Percentiles rank a stretch among this genome's conserved stretches.
phyloP scores from a whole-genome alignment of 2,888 invertebrate species.

The Melangyna quadrimaculata region DNA sequence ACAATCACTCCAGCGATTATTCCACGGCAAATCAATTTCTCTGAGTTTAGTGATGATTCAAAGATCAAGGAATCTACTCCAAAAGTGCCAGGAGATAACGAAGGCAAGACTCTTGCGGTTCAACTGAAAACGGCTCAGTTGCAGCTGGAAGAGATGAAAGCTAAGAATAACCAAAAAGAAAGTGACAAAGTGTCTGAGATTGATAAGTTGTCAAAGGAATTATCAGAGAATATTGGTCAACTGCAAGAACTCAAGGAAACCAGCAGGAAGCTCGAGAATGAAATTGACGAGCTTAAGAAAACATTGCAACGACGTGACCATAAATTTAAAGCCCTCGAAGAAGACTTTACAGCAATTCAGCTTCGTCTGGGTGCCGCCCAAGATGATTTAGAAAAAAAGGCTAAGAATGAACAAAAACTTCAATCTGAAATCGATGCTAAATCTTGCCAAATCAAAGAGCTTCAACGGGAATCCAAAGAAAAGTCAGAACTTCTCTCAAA shows the following conservation, averaged over 20 bases:
- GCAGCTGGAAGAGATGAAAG: slow-evolving; percentile 81
- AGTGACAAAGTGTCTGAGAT: slow-evolving; percentile 73
- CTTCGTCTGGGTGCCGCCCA: slow-evolving; percentile 72
- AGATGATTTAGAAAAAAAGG: slow-evolving; percentile 74
- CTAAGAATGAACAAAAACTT: slow-evolving; percentile 72
- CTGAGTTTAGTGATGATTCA: slow-evolving; percentile 81
- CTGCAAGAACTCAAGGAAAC: slow-evolving; percentile 68
- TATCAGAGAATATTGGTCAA: slow-evolving; percentile 56
- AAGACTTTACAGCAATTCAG: slow-evolving; percentile 74
- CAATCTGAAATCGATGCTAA: slow-evolving; percentile 72
- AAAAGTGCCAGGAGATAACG: slow-evolving; percentile 77
- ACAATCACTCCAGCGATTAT: slow-evolving; percentile 75
- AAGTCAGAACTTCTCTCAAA: slow-evolving; percentile 77
- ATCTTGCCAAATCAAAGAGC: slow-evolving; percentile 72
- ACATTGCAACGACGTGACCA: slow-evolving; percentile 59
- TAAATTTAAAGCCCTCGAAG: slow-evolving; percentile 69
- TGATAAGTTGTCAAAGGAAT: slow-evolving; percentile 27
- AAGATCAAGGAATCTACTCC: slow-evolving; percentile 80
- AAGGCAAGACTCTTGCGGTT: slow-evolving; percentile 73
- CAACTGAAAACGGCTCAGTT: slow-evolving; percentile 78
- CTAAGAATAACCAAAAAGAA: slow-evolving; percentile 76
- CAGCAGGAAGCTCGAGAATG: slow-evolving; percentile 69
- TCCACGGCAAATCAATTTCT: slow-evolving; percentile 81
- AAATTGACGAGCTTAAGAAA: slow-evolving; percentile 51
- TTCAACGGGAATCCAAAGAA: slow-evolving; percentile 76